Conservation (phyloP, 1,140 invertebrate species). For the Apis mellifera region Amel_HAv3.1 CM009937.2:9164501-9165000, state of each 20-base stretch:
- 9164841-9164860: too few species aligned
- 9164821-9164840: too few species aligned
- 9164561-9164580: slow-evolving; percentile 53
- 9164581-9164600: slow-evolving; percentile 54
- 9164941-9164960: not conserved
- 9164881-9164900: too few species aligned
- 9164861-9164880: too few species aligned
- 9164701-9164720: slow-evolving; percentile 63
- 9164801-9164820: too few species aligned
- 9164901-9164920: too few species aligned
- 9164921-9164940: too few species aligned
- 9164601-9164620: slow-evolving; percentile 25
- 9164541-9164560: slow-evolving; percentile 55
- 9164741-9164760: slow-evolving; percentile 61
- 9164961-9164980: not conserved
- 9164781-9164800: not conserved
- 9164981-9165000: too few species aligned
- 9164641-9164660: slow-evolving; percentile 78
- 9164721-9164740: slow-evolving; percentile 65
- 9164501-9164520: too few species aligned
- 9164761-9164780: slow-evolving; percentile 55
- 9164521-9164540: not conserved
- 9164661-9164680: slow-evolving; percentile 71
- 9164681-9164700: slow-evolving; percentile 59
- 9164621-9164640: slow-evolving; percentile 67